phyloP scores from a whole-genome alignment of 2,888 invertebrate genomes.

The Melikaiella ostensackeni region DNA sequence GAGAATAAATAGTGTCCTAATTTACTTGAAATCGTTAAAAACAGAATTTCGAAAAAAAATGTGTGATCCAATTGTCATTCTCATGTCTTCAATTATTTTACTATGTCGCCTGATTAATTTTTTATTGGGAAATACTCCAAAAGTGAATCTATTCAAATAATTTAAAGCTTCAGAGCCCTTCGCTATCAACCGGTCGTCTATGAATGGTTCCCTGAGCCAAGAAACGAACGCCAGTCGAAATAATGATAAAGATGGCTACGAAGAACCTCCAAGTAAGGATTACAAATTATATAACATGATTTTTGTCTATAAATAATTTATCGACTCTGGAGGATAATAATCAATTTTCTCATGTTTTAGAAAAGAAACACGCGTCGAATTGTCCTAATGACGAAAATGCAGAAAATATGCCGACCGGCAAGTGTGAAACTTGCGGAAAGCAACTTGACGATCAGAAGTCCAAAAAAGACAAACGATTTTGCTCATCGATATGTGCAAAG shows the following conservation, averaged over 20 bases:
- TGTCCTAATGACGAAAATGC: slow-evolving; percentile 65
- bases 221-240: slow-evolving; percentile 67
- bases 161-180: slow-evolving; percentile 87
- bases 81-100: not conserved
- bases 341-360: slow-evolving; percentile 61
- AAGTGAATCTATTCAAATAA: slow-evolving; percentile 33
- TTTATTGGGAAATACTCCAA: slow-evolving; percentile 31
- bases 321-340: not conserved
- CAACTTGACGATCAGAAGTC: slow-evolving; percentile 79
- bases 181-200: slow-evolving; percentile 84
- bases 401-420: slow-evolving; percentile 78
- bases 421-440: slow-evolving; percentile 88
- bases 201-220: slow-evolving; percentile 76
- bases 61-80: too few species aligned
- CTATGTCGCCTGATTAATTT: slow-evolving; percentile 4
- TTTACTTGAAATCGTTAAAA: too few species aligned
- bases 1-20: too few species aligned
- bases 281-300: slow-evolving; percentile 42
- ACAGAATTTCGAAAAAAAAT: too few species aligned
- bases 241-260: slow-evolving; percentile 80
- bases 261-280: slow-evolving; percentile 88
- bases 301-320: not conserved
- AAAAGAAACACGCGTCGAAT: slow-evolving; percentile 76
- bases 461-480: slow-evolving; percentile 87
- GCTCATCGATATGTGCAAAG: slow-evolving; percentile 86